Base-by-base conservation (phyloP, 2,113 vertebrate species). In the Fulmarus glacialis region DNA sequence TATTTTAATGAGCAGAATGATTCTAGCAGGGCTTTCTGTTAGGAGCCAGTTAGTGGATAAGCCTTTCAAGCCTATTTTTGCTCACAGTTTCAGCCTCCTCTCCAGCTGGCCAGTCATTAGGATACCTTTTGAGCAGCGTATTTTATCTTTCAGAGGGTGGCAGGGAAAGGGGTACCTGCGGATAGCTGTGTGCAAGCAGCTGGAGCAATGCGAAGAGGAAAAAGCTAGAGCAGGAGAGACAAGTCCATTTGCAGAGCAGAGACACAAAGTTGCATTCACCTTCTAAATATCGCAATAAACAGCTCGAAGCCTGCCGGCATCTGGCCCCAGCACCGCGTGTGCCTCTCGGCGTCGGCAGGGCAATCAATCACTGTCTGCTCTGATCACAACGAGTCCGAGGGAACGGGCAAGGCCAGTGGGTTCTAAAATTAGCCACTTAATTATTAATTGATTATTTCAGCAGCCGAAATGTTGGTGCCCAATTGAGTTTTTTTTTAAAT, bases 371-470 rank as follows among this genome's bases (percentile, higher is more conserved):
- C 86, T 95, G 94, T 95, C 92, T 95, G 82, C 90, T 95, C 86
- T 66, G 59, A 96, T 96, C 96, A 96, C 89, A 23, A 12, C 1
- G 0, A 55, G 34, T n/a, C 82, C 8, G 6, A 75, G 87, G 50
- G 32, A 96, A 89, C 5, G 22, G 68, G 73, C 70, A 91, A 85
- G 77, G 87, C 90, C 90, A 74, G 3, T 42, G 88, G 72, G 32
- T 64, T 87, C 95, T 97, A 97, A 97, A 98, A 97, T 97, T 95
- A 97, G 94, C 77, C 64, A 96, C 81, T 97, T 97, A 96, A 97
- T 97, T 96, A 97, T 90, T 97, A 98, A 97, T 96, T 96, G 95
- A 97, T 97, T 98, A 96, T 95, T 97, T 93, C 63, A 72, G 88
- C 95, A 96, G 72, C 78, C 8, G 1, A 75, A 78, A 47, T 62